Evolutionary conservation across 1,140 invertebrate species (phyloP).

Genomic region (Centruroides sculpturatus): DNA sequence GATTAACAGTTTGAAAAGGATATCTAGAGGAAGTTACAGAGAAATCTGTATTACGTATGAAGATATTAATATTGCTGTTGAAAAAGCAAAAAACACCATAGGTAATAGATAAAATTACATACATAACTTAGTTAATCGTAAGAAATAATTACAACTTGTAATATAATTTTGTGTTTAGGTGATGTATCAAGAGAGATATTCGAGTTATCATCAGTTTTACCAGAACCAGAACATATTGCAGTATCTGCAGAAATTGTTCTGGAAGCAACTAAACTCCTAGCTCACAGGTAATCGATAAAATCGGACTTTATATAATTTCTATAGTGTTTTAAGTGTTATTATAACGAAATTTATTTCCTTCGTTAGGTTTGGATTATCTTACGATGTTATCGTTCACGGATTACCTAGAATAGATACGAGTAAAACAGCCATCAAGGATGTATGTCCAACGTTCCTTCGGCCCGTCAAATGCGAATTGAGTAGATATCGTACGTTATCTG

Average conservation of each 20-base stretch:
- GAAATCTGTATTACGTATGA: constrained; percentile 72
- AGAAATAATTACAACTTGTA: background rate
- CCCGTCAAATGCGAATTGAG: constrained; percentile 55
- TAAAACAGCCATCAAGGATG: constrained; percentile 67
- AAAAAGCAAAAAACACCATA: constrained; percentile 59
- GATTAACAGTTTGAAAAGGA: constrained; percentile 8
- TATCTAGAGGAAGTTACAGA: constrained; percentile 35
- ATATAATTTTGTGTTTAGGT: constrained; percentile 1
- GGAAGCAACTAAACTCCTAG: constrained; percentile 68
- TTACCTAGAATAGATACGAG: constrained; percentile 77
- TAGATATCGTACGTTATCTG: constrained; percentile 53
- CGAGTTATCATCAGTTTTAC: constrained; percentile 20
- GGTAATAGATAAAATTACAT: constrained; percentile 5
- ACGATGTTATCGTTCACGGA: constrained; percentile 73
- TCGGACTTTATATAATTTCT: no score
- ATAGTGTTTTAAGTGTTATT: no score
- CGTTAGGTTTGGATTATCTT: constrained; percentile 59
- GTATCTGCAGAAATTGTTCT: constrained; percentile 36
- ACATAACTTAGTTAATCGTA: background rate
- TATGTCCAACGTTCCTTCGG: constrained; percentile 73
- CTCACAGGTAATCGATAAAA: constrained; percentile 49
- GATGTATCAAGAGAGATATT: constrained; percentile 21
- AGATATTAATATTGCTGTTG: constrained; percentile 72
- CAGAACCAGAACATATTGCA: constrained; percentile 19
- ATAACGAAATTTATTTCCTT: no score